Evolutionary conservation across 2,888 invertebrate genomes (phyloP).

Genomic region (Anoplius nigerrimus): DNA sequence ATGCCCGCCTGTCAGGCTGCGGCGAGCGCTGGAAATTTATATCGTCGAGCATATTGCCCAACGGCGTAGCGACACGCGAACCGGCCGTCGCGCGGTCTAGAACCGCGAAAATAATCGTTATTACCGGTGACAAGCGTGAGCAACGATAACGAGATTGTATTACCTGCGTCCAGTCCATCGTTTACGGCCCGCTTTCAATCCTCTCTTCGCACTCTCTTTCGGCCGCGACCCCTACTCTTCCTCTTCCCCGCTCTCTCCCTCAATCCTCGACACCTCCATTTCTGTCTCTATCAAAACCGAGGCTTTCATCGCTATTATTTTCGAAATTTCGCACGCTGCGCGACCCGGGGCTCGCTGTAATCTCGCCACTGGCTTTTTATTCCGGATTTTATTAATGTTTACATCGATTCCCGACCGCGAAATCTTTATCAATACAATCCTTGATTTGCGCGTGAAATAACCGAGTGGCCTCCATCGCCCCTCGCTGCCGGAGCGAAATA

Average conservation of each 20-base stretch:
- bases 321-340: neutral
- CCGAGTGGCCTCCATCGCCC: no score
- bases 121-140: constrained; percentile 54
- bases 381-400: neutral
- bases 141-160: constrained; percentile 57
- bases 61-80: constrained; percentile 16
- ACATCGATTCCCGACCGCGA: no score
- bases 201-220: neutral
- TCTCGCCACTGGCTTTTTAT: neutral
- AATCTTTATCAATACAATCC: no score
- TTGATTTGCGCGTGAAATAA: no score
- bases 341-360: neutral
- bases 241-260: neutral
- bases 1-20: constrained; percentile 29
- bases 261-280: neutral
- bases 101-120: constrained; percentile 56
- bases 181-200: constrained; percentile 17
- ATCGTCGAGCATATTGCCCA: constrained; percentile 29
- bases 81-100: constrained; percentile 13
- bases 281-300: neutral
- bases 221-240: neutral
- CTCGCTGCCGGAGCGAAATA: no score
- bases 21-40: constrained; percentile 42
- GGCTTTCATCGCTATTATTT: neutral
- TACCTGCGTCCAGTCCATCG: constrained; percentile 30